These are phyloP conservation scores for Marasmarcha lunaedactyla DNA, from an alignment of 2,888 invertebrate species.

Conservation along the genomic window DNA sequence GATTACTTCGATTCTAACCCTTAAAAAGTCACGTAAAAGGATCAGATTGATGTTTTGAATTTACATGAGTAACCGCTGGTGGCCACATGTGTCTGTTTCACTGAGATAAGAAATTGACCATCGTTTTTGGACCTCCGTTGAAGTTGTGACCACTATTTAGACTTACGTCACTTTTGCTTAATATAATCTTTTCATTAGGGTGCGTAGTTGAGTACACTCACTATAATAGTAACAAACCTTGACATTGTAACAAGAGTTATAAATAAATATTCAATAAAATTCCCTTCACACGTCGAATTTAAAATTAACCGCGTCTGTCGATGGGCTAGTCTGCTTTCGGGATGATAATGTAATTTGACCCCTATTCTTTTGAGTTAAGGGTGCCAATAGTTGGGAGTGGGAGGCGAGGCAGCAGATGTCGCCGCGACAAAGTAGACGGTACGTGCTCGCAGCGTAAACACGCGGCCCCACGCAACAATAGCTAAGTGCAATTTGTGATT, in stretches of 20 bases:
- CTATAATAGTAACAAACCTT: constrained; percentile 13
- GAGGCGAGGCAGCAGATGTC: constrained; percentile 28
- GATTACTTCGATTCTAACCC: constrained; percentile 15
- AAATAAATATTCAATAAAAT: constrained; percentile 44
- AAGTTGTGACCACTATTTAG: constrained; percentile 25
- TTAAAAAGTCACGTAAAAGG: constrained; percentile 21
- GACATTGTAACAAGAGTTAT: constrained; percentile 21
- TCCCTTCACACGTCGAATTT: constrained; percentile 40
- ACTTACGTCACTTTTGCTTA: too few species aligned
- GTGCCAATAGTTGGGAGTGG: constrained; percentile 19
- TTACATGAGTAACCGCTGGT: constrained; percentile 33
- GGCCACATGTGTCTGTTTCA: constrained; percentile 57
- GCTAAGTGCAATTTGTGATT: constrained; percentile 62
- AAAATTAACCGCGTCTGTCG: constrained; percentile 40
- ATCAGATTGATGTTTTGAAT: constrained; percentile 15
- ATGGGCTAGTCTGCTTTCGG: constrained; percentile 25
- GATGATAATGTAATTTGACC: constrained; percentile 18
- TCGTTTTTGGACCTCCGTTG: constrained; percentile 43
- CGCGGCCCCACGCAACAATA: constrained; percentile 53
- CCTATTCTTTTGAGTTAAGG: constrained; percentile 15
- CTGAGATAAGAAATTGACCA: constrained; percentile 56
- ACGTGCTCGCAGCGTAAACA: constrained; percentile 65
- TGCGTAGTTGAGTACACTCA: background rate
- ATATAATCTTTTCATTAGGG: too few species aligned
- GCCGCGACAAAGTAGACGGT: constrained; percentile 61